Base-by-base conservation (phyloP, 64 coral and sea anemone species). In the Acropora yongei region DNA sequence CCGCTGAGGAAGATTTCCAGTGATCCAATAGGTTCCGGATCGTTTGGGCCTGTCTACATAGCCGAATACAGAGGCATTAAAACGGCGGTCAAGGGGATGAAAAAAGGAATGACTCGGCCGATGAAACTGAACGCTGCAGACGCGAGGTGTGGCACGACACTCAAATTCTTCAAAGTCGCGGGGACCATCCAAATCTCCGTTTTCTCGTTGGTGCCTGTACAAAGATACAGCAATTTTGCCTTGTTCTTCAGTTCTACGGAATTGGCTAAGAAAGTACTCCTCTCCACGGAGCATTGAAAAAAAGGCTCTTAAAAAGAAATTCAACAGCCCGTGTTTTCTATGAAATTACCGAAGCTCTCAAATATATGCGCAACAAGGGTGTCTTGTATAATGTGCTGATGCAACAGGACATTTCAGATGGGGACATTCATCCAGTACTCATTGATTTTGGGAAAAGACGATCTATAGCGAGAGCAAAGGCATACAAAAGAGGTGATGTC, bases 301-400 rank as follows among this genome's bases (percentile, higher is more conserved):
- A 73, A 43, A 76, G 18, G 48, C 7, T 58, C 3, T 8, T 76
- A 44, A 66, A 76, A 12, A 85, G 67, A 75, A 14, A 41, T 12
- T 71, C 61, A 42, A 58, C 58, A 20, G 71, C 48, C 18, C 41
- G 39, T 42, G 72, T 92, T 45, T 83, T 86, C 60, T 18, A 45
- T 44, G 71, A 91, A 76, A 75, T 91, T 43, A 19, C 49, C 39
- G 13, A 39, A 45, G 74, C 66, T 60, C 10, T 91, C 2, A 8
- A 71, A 68, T 58, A 92, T 18, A 78, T 93, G 4, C 91, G 80
- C 63, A 71, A 48, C 44, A 78, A 20, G 5, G 76, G 74, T 8
- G 78, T 87, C 16, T 47, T 87, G 49, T 75, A 93, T 55, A 92
- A 91, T 78, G 49, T 91, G 14, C 1, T 91, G 73, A 74, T 92